These are phyloP conservation scores for Urocolius indicus DNA, from an alignment of 2,113 vertebrate species.

Conservation along the genomic window DNA sequence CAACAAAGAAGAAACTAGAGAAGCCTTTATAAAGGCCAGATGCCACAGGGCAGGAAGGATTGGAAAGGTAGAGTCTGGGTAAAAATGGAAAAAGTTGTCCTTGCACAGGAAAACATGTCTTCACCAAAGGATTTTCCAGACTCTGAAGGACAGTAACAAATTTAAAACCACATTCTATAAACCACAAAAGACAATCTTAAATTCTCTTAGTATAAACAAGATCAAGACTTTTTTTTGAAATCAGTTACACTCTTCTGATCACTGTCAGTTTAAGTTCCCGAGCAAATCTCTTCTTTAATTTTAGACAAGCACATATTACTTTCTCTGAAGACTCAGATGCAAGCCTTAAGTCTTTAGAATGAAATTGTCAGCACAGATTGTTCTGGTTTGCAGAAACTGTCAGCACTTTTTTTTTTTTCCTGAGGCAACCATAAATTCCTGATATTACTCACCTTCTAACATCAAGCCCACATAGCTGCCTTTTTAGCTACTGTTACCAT, in stretches of 20 bases:
- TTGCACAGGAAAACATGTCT: neutral
- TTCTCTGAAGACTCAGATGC: neutral
- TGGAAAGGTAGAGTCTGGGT: neutral
- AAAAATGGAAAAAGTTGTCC: neutral
- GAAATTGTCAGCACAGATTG: neutral
- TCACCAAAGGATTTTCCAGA: neutral
- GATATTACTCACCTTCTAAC: conserved; percentile 24
- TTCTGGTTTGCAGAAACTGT: neutral
- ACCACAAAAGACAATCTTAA: neutral
- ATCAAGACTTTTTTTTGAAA: neutral
- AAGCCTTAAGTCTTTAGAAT: neutral
- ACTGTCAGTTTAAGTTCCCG: neutral
- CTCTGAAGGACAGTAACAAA: neutral
- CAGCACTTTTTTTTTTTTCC: neutral
- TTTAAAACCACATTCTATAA: neutral
- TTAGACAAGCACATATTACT: neutral
- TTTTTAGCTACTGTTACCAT: conserved; percentile 2
- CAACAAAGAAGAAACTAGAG: neutral
- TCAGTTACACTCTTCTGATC: neutral
- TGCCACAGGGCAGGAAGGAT: neutral
- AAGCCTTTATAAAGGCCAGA: neutral
- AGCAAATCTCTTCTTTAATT: neutral
- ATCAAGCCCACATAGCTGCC: neutral
- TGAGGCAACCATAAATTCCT: neutral
- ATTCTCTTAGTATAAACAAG: neutral